Conservation (phyloP, 1,140 invertebrate species). For the Anadara kagoshimensis region DNA sequence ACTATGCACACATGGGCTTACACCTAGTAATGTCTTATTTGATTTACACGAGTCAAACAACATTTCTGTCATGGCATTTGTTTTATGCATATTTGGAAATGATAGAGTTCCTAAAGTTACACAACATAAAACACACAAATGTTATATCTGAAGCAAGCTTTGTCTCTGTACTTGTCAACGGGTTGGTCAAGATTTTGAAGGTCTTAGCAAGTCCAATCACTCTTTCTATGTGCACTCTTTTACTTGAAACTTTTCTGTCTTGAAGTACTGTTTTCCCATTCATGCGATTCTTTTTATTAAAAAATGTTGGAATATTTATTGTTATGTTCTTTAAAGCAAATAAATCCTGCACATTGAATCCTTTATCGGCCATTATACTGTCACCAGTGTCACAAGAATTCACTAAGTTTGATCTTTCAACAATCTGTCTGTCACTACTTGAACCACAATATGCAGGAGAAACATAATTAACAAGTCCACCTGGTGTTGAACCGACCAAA, state of each 20-base stretch:
- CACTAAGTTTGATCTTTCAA: slow-evolving; percentile 28
- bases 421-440: slow-evolving; percentile 43
- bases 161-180: slow-evolving; percentile 23
- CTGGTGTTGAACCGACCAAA: slow-evolving; percentile 45
- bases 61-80: neutral
- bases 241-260: slow-evolving; percentile 42
- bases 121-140: slow-evolving; percentile 32
- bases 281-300: slow-evolving; percentile 45
- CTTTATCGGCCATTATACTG: slow-evolving; percentile 39
- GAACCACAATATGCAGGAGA: slow-evolving; percentile 43
- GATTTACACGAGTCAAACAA: neutral
- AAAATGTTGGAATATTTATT: slow-evolving; percentile 49
- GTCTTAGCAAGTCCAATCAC: slow-evolving; percentile 44
- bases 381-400: slow-evolving; percentile 34
- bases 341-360: no score
- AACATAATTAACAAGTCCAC: slow-evolving; percentile 44
- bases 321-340: slow-evolving; percentile 38
- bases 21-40: neutral
- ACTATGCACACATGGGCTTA: neutral
- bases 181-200: slow-evolving; percentile 28
- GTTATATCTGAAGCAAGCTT: slow-evolving; percentile 28
- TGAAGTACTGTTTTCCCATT: slow-evolving; percentile 5
- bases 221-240: no score
- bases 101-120: slow-evolving; percentile 31
- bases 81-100: slow-evolving; percentile 16